Evolutionary conservation across 23 tunicate species (phyloP), one percentile per base, ranked within the genome.

Genomic region (Aplidium turbinatum): DNA sequence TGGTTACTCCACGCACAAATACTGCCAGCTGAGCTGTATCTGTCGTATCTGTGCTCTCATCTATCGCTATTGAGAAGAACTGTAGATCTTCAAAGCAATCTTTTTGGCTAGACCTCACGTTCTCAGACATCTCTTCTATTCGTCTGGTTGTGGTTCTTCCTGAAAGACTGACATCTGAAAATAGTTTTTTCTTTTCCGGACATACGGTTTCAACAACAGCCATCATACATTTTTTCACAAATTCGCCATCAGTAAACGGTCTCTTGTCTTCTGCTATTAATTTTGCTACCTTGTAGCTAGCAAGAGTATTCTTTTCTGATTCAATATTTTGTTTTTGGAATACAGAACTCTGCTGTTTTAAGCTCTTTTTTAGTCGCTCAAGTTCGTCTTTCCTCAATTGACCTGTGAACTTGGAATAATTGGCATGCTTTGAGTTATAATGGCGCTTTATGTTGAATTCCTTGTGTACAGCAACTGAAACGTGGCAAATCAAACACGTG

Each of bases 81-180:
- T 84, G 84, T 38, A 84, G 33, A 35, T 77, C 65, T 55, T 84
- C 57, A 3, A 77, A 42, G 26, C 77, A 70, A 84, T 77, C 70
- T 84, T 78, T 20, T 84, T 84, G 85, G 60, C 68, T 9, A 55
- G 58, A 9, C 68, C 79, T 77, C 25, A 84, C 78, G 33, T 84
- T 27, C 78, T 79, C 32, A 39, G 91, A 79, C 84, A 84, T 58
- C 24, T 77, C 84, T 84, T 84, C 91, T 9, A 84, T 84, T 55
- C 85, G 91, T 35, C 91, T 78, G 68, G 85, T 84, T 32, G 79
- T 62, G 26, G 91, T 84, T 68, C 91, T 84, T 40, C 85, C 85
- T 9, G 91, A 84, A 84, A 84, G 77, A 40, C 89, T 51, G 38
- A 77, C 56, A 83, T 77, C 55, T 28, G 76, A 63, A 33, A 83